phyloP scores from a whole-genome alignment of 2,888 invertebrate genomes.

The Margaritifera margaritifera region DNA sequence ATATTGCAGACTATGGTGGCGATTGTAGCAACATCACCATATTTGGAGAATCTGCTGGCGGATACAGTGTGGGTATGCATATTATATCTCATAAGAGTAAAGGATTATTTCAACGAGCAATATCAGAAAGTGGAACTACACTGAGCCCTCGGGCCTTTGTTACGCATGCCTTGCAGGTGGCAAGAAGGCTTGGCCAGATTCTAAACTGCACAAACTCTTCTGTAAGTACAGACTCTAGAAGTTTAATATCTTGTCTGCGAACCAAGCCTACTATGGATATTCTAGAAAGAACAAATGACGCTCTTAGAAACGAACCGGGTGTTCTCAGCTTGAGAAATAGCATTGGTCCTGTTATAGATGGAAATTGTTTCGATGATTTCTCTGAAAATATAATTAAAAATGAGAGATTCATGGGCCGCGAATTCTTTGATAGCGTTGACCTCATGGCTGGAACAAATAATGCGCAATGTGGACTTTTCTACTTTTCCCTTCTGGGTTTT shows the following conservation, averaged over 20 bases:
- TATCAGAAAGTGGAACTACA: no score
- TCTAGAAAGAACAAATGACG: conserved; percentile 12
- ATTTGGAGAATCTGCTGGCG: conserved; percentile 54
- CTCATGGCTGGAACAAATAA: conserved; percentile 40
- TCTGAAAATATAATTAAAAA: conserved; percentile 16
- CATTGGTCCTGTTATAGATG: no score
- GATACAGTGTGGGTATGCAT: conserved; percentile 41
- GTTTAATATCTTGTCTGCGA: no score
- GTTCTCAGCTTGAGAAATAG: conserved; percentile 17
- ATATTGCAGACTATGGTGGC: conserved; percentile 52
- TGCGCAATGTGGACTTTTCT: conserved; percentile 40
- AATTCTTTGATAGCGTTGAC: conserved; percentile 38
- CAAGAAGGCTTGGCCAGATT: no score
- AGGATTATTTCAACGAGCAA: conserved; percentile 42
- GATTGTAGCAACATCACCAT: no score
- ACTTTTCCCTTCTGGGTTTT: no score
- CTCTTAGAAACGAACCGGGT: conserved; percentile 18
- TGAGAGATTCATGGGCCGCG: conserved; percentile 11
- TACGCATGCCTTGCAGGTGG: conserved; percentile 15
- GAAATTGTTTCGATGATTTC: no score
- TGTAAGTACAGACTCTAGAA: no score
- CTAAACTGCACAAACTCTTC: no score
- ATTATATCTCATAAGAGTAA: conserved; percentile 33
- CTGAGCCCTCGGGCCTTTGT: conserved; percentile 79
- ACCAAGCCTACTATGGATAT: neutral